Evolutionary conservation across 1,140 invertebrate species (phyloP).

Genomic region (Atta colombica): DNA sequence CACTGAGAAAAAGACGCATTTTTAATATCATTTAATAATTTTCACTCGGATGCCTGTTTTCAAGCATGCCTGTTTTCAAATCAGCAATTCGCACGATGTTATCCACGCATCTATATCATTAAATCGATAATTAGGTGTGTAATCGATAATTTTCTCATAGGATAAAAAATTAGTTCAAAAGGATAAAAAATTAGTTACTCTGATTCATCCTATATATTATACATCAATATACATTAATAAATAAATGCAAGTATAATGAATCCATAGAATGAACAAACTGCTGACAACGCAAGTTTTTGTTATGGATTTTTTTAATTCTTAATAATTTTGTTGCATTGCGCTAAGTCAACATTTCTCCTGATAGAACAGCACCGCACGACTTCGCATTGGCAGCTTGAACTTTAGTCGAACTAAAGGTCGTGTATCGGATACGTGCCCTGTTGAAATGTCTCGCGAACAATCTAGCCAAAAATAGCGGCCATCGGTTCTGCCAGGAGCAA

Average conservation of each 20-base stretch:
- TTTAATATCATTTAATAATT: too few relatives aligned
- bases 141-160: too few relatives aligned
- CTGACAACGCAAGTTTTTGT: neutral
- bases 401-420: conserved; percentile 77
- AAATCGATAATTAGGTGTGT: too few relatives aligned
- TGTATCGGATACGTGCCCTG: conserved; percentile 73
- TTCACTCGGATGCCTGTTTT: too few relatives aligned
- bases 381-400: conserved; percentile 76
- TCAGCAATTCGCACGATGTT: too few relatives aligned
- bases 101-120: too few relatives aligned
- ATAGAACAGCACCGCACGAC: conserved; percentile 62
- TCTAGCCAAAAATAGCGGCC: conserved; percentile 77
- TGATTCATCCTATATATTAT: neutral
- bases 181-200: too few relatives aligned
- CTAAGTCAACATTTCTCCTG: conserved; percentile 20
- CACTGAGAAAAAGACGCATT: too few relatives aligned
- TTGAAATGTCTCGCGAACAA: conserved; percentile 72
- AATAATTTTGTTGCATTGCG: conserved; percentile 37
- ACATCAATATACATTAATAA: neutral
- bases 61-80: too few relatives aligned
- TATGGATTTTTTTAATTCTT: neutral
- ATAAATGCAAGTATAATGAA: neutral
- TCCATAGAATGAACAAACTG: neutral
- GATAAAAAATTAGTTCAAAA: too few relatives aligned
- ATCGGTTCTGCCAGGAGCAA: conserved; percentile 45